Evolutionary conservation across 2,888 invertebrate species (phyloP).

Genomic region (Dolichomitus sp.): DNA sequence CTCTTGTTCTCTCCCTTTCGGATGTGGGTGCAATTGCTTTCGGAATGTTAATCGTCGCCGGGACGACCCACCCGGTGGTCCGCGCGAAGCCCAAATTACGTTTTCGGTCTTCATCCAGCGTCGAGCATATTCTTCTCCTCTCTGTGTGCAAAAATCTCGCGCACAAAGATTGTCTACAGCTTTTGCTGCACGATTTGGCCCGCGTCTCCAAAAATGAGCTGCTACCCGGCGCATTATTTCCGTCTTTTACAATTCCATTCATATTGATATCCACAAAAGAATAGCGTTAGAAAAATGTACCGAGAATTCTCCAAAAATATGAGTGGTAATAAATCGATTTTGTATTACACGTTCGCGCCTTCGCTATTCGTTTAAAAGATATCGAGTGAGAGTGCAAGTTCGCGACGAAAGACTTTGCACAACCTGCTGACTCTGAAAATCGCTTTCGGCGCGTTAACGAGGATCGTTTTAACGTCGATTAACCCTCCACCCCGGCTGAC

Average conservation of each 20-base stretch:
- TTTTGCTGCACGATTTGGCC: slow-evolving; percentile 31
- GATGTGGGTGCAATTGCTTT: slow-evolving; percentile 82
- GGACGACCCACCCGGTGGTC: slow-evolving; percentile 80
- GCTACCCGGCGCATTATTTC: not conserved
- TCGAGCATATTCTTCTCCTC: slow-evolving; percentile 28
- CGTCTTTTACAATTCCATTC: slow-evolving; percentile 9
- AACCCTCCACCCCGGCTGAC: slow-evolving; percentile 82
- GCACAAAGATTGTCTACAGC: slow-evolving; percentile 41
- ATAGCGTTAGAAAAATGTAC: not conserved
- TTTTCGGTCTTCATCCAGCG: slow-evolving; percentile 72
- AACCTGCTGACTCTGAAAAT: slow-evolving; percentile 65
- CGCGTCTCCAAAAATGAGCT: slow-evolving; percentile 24
- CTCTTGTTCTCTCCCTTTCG: slow-evolving; percentile 59
- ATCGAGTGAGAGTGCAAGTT: slow-evolving; percentile 22
- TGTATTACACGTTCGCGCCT: not conserved
- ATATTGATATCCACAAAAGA: slow-evolving; percentile 15
- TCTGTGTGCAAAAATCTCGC: slow-evolving; percentile 31
- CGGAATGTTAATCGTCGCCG: slow-evolving; percentile 82
- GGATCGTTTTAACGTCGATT: slow-evolving; percentile 85
- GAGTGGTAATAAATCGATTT: not conserved
- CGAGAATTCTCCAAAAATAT: slow-evolving; percentile 2
- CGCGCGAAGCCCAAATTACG: slow-evolving; percentile 76
- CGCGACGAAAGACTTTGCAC: slow-evolving; percentile 61
- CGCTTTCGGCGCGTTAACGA: slow-evolving; percentile 83
- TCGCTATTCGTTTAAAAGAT: slow-evolving; percentile 17